Evolutionary conservation across 2,113 vertebrate species (phyloP).

Genomic region (Scomber colias): DNA sequence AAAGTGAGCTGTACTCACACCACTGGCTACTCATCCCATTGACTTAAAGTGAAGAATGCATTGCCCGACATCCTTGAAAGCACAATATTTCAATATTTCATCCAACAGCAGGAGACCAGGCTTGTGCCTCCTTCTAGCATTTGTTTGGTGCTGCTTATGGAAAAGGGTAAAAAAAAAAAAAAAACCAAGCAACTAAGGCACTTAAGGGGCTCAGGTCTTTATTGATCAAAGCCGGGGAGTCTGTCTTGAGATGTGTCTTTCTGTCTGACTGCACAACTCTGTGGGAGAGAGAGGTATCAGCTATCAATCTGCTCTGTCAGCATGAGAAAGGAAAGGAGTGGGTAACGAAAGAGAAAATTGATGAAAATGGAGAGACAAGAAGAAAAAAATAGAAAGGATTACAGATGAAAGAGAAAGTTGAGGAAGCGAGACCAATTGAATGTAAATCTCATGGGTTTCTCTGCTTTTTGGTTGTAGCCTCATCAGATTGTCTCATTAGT

Average conservation of each 20-base stretch:
- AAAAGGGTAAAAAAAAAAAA: background rate
- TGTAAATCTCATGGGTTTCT: constrained; percentile 51
- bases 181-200: constrained; percentile 4
- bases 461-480: constrained; percentile 27
- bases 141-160: constrained; percentile 21
- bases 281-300: constrained; percentile 32
- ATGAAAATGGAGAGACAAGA: constrained; percentile 39
- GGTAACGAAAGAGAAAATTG: constrained; percentile 53
- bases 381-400: constrained; percentile 31
- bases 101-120: background rate
- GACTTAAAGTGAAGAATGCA: constrained; percentile 9
- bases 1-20: constrained; percentile 21
- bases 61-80: constrained; percentile 23
- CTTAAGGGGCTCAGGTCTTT: constrained; percentile 37
- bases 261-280: constrained; percentile 10
- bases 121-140: background rate
- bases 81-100: constrained; percentile 7
- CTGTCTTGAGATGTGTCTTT: constrained; percentile 44
- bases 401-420: constrained; percentile 35
- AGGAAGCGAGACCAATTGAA: constrained; percentile 31
- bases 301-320: constrained; percentile 61
- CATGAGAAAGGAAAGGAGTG: constrained; percentile 22
- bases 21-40: constrained; percentile 17
- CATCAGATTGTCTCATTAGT: constrained; percentile 49
- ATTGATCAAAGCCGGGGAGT: constrained; percentile 58